phyloP scores from a whole-genome alignment of 92 coral and sea anemone species.

The Meandrina meandrites region DNA sequence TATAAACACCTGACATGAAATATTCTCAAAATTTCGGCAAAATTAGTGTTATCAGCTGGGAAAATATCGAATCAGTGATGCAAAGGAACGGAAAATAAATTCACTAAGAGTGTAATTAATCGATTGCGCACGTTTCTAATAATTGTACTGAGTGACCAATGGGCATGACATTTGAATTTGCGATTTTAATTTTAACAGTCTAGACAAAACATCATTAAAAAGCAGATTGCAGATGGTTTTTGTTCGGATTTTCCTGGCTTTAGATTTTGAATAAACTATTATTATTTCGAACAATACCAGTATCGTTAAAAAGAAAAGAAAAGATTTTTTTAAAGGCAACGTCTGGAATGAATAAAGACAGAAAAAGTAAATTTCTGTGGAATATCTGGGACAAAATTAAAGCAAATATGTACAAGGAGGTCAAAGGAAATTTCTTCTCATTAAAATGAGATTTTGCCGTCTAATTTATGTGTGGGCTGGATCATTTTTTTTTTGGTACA shows the following conservation, averaged over 20 bases:
- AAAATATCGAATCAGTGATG: not conserved
- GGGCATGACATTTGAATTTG: not conserved
- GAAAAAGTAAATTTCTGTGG: not conserved
- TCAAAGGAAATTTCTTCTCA: not conserved
- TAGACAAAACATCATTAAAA: constrained; percentile 22
- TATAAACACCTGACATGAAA: not conserved
- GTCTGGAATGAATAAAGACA: not conserved
- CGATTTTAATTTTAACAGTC: constrained; percentile 17
- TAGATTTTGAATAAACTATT: constrained; percentile 8
- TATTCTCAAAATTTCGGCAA: not conserved
- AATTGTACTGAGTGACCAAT: not conserved
- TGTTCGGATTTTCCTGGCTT: not conserved
- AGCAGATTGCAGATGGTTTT: constrained; percentile 6
- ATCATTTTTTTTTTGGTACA: not conserved
- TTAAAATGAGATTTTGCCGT: not conserved
- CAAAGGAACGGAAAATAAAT: constrained; percentile 4
- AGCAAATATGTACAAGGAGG: not conserved
- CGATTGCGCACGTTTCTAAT: not conserved
- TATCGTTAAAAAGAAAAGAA: not conserved
- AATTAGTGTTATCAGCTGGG: not conserved
- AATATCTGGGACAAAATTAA: not conserved
- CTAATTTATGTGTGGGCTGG: not conserved
- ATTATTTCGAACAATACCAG: not conserved
- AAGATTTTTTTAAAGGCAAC: not conserved
- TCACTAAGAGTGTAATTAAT: not conserved